Evolutionary conservation across 2,888 invertebrate species (phyloP).

Genomic region (Digitonthophagus gazella): DNA sequence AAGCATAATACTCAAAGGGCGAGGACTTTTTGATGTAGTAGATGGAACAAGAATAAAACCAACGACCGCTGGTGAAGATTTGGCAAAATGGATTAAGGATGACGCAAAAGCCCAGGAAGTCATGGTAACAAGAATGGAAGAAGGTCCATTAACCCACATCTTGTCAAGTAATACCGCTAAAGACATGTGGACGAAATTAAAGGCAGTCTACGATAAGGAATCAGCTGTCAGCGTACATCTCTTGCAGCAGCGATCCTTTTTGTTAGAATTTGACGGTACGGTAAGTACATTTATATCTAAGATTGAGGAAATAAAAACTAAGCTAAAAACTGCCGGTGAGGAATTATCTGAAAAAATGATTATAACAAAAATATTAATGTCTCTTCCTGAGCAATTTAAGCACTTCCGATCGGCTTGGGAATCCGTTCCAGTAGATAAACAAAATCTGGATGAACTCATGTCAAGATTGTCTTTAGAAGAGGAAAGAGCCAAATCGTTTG

Average conservation of each 20-base stretch:
- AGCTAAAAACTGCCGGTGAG: conserved; percentile 24
- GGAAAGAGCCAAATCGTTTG: conserved; percentile 27
- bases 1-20: no score
- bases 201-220: conserved; percentile 32
- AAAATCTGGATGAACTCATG: conserved; percentile 32
- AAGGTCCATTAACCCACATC: conserved; percentile 33
- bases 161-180: conserved; percentile 30
- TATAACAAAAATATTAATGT: conserved; percentile 39
- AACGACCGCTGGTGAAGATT: no score
- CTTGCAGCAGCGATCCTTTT: conserved; percentile 32
- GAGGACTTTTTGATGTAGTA: no score
- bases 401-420: conserved; percentile 43
- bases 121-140: conserved; percentile 32
- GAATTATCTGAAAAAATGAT: conserved; percentile 32
- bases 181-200: conserved; percentile 35
- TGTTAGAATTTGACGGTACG: conserved; percentile 25
- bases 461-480: conserved; percentile 33
- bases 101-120: conserved; percentile 34
- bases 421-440: conserved; percentile 30
- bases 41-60: no score
- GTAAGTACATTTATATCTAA: not conserved
- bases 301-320: not conserved
- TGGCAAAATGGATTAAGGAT: no score
- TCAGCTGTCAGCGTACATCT: conserved; percentile 33
- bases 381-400: conserved; percentile 39